Evolutionary conservation across 2,888 invertebrate genomes (phyloP).

Genomic region (Trisateles emortualis): DNA sequence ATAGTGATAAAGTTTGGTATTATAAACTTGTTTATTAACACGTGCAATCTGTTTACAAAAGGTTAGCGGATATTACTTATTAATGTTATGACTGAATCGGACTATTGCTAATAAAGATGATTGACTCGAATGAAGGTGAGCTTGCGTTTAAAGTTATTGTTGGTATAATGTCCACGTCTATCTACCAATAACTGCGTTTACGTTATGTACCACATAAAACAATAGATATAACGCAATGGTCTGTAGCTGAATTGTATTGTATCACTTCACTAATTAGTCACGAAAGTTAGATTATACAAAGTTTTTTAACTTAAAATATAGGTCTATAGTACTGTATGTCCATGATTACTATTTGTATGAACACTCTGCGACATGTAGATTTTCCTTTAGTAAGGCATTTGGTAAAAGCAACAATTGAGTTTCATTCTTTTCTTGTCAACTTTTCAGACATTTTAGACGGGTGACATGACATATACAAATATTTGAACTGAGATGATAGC

Average conservation of each 20-base stretch:
- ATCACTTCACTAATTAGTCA: too few species aligned
- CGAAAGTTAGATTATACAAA: too few species aligned
- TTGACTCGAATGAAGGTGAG: slow-evolving; percentile 59
- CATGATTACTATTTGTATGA: too few species aligned
- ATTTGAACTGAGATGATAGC: slow-evolving; percentile 15
- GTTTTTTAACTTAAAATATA: too few species aligned
- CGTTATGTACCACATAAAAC: slow-evolving; percentile 1
- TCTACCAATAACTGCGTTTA: background rate
- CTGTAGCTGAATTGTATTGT: background rate
- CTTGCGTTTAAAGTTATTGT: slow-evolving; percentile 23
- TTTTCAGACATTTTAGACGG: slow-evolving; percentile 1
- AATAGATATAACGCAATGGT: background rate
- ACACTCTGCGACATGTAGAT: too few species aligned
- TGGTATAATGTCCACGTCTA: slow-evolving; percentile 21
- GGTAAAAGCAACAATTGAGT: background rate
- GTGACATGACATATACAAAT: slow-evolving; percentile 28
- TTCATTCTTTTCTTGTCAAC: slow-evolving; percentile 3
- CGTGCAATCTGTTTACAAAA: slow-evolving; percentile 74
- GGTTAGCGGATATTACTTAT: slow-evolving; percentile 82
- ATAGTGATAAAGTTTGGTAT: slow-evolving; percentile 40
- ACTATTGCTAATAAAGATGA: slow-evolving; percentile 79
- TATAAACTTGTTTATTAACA: slow-evolving; percentile 48
- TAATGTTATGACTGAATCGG: slow-evolving; percentile 77
- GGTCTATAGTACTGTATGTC: too few species aligned
- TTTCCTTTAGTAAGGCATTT: too few species aligned